Evolutionary conservation across 2,888 invertebrate species (phyloP).

Genomic region (Oligia fasciuncula): DNA sequence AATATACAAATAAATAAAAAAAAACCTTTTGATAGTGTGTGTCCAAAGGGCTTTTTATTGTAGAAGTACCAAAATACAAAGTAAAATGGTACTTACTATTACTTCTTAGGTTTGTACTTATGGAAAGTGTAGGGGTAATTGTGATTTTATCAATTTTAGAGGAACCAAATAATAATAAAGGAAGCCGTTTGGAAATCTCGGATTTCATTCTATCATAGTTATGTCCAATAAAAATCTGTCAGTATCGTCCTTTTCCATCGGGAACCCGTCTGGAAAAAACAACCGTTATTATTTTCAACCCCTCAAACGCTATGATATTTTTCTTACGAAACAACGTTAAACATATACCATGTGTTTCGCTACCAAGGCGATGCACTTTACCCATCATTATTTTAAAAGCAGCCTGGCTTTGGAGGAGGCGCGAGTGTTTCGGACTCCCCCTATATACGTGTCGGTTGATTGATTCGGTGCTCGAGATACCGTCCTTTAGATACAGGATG

Average conservation of each 20-base stretch:
- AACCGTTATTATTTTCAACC: slow-evolving; percentile 15
- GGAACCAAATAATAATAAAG: background rate
- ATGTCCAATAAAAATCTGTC: background rate
- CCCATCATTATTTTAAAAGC: slow-evolving; percentile 60
- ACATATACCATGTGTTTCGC: slow-evolving; percentile 34
- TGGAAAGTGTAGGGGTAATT: background rate
- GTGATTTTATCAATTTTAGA: background rate
- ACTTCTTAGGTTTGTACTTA: background rate
- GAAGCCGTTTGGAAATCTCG: background rate
- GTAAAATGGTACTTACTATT: background rate
- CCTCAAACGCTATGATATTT: slow-evolving; percentile 25
- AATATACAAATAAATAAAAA: no score
- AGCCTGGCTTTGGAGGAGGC: slow-evolving; percentile 41
- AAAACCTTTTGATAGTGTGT: background rate
- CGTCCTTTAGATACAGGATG: slow-evolving; percentile 61
- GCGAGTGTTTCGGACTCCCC: slow-evolving; percentile 58
- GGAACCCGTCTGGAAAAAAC: background rate
- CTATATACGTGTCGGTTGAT: slow-evolving; percentile 63
- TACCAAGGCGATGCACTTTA: slow-evolving; percentile 48
- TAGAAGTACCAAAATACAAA: background rate
- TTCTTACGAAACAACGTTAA: slow-evolving; percentile 14
- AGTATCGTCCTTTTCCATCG: background rate
- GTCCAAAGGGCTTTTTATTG: background rate
- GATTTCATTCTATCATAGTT: background rate
- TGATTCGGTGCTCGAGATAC: slow-evolving; percentile 64